Evolutionary conservation across 2,113 vertebrate genomes (phyloP).

Genomic region (Polypterus bichir): DNA sequence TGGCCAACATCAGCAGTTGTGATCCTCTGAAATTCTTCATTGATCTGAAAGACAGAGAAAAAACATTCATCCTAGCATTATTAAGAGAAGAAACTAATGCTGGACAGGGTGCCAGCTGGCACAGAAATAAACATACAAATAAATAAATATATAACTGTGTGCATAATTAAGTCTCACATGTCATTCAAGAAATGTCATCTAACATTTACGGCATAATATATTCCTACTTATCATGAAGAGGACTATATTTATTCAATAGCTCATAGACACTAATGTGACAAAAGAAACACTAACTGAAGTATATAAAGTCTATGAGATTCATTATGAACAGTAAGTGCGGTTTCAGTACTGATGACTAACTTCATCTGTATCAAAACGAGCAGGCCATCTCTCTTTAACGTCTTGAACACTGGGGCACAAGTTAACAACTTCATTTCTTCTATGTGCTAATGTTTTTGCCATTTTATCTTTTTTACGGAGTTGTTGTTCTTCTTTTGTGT

Average conservation of each 20-base stretch:
- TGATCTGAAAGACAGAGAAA: constrained; percentile 12
- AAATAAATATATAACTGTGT: constrained; percentile 1
- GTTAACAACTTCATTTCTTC: constrained; percentile 16
- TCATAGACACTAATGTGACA: neutral
- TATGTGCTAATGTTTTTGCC: constrained; percentile 17
- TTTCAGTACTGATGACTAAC: constrained; percentile 11
- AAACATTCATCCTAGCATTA: neutral
- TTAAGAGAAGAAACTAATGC: neutral
- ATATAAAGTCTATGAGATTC: constrained; percentile 7
- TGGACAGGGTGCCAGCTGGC: too few species aligned
- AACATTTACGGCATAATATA: neutral
- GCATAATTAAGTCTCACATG: neutral
- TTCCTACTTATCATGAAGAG: neutral
- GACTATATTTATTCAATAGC: constrained; percentile 9
- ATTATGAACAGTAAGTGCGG: constrained; percentile 6
- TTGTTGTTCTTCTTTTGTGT: constrained; percentile 20
- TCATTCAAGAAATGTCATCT: neutral
- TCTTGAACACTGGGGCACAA: constrained; percentile 14
- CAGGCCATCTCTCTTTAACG: constrained; percentile 23
- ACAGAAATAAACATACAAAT: constrained; percentile 2
- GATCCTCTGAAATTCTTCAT: constrained; percentile 23
- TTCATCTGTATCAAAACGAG: constrained; percentile 16
- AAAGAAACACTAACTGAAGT: constrained; percentile 3
- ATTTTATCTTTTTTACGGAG: constrained; percentile 22
- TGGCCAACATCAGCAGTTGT: constrained; percentile 18